Conservation (phyloP, 1,140 invertebrate genomes). For the Ericerus pela region DNA sequence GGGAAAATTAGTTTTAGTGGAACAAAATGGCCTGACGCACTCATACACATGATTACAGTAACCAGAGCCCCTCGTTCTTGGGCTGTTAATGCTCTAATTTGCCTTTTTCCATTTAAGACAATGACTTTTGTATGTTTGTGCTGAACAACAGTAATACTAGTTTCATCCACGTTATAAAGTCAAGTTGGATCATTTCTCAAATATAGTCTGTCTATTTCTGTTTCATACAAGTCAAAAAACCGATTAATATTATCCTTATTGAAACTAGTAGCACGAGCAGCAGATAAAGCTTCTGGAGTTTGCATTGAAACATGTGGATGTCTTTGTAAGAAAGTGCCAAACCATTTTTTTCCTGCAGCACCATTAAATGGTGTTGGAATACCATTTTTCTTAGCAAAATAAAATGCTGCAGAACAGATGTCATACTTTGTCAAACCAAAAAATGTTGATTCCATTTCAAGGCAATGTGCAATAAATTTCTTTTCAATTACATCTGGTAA, state of each 20-base stretch:
- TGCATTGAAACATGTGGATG: too few species aligned
- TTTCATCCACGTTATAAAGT: slow-evolving; percentile 30
- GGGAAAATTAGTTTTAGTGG: slow-evolving; percentile 30
- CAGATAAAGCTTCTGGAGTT: slow-evolving; percentile 30
- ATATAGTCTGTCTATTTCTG: too few species aligned
- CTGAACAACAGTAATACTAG: slow-evolving; percentile 24
- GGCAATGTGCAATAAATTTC: slow-evolving; percentile 13
- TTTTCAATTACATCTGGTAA: slow-evolving; percentile 14
- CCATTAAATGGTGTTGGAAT: slow-evolving; percentile 11
- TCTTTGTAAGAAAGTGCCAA: too few species aligned
- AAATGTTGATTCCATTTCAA: slow-evolving; percentile 15
- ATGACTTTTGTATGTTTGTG: slow-evolving; percentile 23
- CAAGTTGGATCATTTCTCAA: neutral
- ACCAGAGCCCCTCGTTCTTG: slow-evolving; percentile 29
- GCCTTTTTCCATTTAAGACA: slow-evolving; percentile 26
- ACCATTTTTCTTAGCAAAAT: slow-evolving; percentile 14
- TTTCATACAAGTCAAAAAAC: slow-evolving; percentile 24
- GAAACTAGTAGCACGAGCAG: slow-evolving; percentile 30
- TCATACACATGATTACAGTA: slow-evolving; percentile 30
- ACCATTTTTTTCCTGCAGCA: too few species aligned
- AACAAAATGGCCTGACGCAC: slow-evolving; percentile 28
- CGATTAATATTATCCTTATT: slow-evolving; percentile 25
- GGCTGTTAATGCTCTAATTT: slow-evolving; percentile 27
- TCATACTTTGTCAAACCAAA: slow-evolving; percentile 12
- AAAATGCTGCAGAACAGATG: slow-evolving; percentile 12